Base-by-base conservation (phyloP, 2,113 vertebrate genomes). In the Dascyllus trimaculatus region DNA sequence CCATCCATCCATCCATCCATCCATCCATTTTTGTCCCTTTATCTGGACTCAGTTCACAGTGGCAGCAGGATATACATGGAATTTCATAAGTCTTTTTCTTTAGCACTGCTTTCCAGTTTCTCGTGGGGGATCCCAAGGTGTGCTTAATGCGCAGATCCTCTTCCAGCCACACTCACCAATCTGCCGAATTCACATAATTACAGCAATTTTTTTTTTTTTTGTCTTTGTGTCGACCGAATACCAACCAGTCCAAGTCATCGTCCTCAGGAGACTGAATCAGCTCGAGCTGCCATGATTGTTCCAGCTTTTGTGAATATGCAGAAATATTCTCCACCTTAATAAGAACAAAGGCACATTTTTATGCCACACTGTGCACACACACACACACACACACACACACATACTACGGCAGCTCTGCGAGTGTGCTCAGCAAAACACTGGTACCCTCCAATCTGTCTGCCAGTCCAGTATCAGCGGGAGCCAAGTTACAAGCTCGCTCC, bases 171-270 rank as follows among this genome's bases (percentile, higher is more conserved):
- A n/a, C 63, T 57, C 71, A 60, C 69, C 81, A 70, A 89, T 89
- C 87, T 79, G 72, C 19, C 49, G 17, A 79, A 84, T 85, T 72
- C 75, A 51, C 62, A 75, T 89, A 86, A 92, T 88, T 76, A 66
- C 85, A 7, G 26, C 82, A 57, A 52, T 88, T 88, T 85, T 71
- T 68, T 59, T 26, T 66, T 66, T 66, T 21, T 40, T 48, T 62
- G 54, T 26, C 69, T 73, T 62, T 40, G 66, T 76, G 84, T 54
- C 17, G n/a, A 78, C 59, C 38, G 56, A 82, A 90, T 51, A 68
- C 26, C 38, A 70, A 53, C 46, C 14, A 32, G 57, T 67, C 61
- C 65, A 24, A 75, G 71, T 81, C 66, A 10, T 29, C 1, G 52
- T 77, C 79, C 83, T 58, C 73, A 35, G 71, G 73, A 80, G 81